Percentiles rank a stretch among this genome's conserved stretches.
Conservation (phyloP, 2,888 invertebrate genomes). For the Brachyptera risi region DNA sequence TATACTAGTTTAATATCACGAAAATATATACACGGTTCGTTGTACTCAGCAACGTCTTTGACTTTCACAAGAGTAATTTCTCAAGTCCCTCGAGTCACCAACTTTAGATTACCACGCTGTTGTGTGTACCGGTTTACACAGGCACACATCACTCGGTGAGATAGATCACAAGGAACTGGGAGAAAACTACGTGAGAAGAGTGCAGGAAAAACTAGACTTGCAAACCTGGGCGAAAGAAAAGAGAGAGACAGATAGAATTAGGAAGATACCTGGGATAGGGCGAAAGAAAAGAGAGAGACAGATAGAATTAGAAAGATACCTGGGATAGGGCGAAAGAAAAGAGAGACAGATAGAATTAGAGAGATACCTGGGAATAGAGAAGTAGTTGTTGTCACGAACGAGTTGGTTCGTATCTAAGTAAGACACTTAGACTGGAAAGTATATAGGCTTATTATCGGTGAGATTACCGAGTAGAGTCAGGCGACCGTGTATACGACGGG, state of each 20-base stretch:
- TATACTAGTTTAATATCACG: no score
- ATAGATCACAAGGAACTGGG: constrained; percentile 13
- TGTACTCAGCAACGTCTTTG: no score
- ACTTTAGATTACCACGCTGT: constrained; percentile 12
- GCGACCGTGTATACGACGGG: no score
- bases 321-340: no score
- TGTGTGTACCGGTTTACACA: no score
- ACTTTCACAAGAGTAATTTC: no score
- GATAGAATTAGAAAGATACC: constrained; percentile 19
- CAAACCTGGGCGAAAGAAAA: background rate
- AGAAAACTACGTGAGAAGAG: background rate
- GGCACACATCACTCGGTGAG: background rate
- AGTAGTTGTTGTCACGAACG: background rate
- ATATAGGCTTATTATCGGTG: no score
- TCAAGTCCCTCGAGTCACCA: background rate
- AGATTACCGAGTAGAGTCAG: no score
- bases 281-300: background rate
- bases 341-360: constrained; percentile 9
- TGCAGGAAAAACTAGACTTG: background rate
- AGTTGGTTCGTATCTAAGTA: no score
- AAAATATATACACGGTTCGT: no score
- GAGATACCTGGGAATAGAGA: constrained; percentile 20
- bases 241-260: constrained; percentile 7
- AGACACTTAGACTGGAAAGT: no score
- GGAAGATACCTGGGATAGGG: constrained; percentile 22